phyloP scores from a whole-genome alignment of 2,888 invertebrate genomes.

The Ormyrus thymus region DNA sequence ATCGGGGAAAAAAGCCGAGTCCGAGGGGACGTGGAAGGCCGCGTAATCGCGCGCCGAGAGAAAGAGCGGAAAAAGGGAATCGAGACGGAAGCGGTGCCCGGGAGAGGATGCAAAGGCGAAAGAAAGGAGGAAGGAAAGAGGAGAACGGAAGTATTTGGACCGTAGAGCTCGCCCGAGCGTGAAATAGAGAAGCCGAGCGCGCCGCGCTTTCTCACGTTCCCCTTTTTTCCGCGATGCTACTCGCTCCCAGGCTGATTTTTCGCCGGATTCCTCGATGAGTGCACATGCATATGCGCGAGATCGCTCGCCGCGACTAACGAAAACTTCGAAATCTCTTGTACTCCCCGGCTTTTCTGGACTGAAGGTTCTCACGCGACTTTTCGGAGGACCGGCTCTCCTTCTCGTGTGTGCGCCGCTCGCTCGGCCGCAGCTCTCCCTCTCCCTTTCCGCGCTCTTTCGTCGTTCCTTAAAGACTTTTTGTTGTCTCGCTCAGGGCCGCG shows the following conservation, averaged over 20 bases:
- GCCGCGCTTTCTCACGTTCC: constrained; percentile 39
- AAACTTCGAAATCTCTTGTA: neutral
- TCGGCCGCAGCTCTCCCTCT: neutral
- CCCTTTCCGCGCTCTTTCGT: neutral
- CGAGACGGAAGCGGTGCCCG: neutral
- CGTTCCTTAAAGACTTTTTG: too few species aligned
- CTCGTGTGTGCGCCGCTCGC: neutral
- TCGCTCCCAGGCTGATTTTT: neutral
- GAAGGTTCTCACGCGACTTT: too few species aligned
- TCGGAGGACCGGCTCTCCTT: neutral
- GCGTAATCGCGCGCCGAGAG: neutral
- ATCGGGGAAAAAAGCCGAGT: neutral
- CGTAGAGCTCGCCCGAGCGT: constrained; percentile 61
- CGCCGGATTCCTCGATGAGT: too few species aligned
- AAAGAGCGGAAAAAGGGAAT: neutral
- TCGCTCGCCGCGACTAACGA: neutral
- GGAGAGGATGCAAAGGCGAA: neutral
- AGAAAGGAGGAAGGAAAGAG: neutral
- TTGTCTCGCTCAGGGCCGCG: neutral
- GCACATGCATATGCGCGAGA: neutral
- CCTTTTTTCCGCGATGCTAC: constrained; percentile 9
- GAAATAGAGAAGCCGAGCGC: constrained; percentile 58
- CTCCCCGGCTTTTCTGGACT: neutral
- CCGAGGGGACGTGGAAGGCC: neutral
- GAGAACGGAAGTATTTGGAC: constrained; percentile 57